Evolutionary conservation across 2,888 invertebrate genomes (phyloP), one percentile per base, ranked within the genome.

Genomic region (Liopterus haemorrhoidalis): DNA sequence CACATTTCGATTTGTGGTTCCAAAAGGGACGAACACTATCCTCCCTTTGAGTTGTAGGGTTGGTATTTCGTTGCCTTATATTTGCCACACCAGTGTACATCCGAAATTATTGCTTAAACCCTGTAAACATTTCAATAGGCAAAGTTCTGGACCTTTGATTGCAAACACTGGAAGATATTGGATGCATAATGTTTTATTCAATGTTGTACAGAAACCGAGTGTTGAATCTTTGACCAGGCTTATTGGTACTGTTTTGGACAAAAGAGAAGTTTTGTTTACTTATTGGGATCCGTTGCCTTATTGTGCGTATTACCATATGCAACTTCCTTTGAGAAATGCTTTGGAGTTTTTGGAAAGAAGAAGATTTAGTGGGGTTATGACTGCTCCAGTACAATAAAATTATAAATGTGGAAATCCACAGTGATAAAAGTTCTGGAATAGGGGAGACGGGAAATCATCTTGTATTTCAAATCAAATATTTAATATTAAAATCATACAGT

Each of bases 251-350:
- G 81, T 85, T 24, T 62, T 87, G 54, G 85, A 87, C 58, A 85
- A 85, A 54, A 73, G 85, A 27, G 87, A 89, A 61, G 87, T 85
- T 0, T 69, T 89, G 1, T 89, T 89, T 59, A 76, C 81, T 4
- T 82, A 82, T 59, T 88, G 88, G 88, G 89, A 89, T 61, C 89
- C 89, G 4, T 63, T 89, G 56, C 89, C 89, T 0, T 89, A 88
- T 62, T 87, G 86, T 60, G 87, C 85, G 2, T 88, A 86, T 63
- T 88, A 88, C 67, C 86, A 86, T 62, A 78, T 89, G 56, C 83
- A 87, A 59, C 64, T 82, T 56, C 86, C 87, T 0, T 72, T 82
- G 52, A 72, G 73, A 53, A 76, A 76, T 52, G 70, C 79, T 19
- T 65, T 74, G 52, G 71, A 70, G 28, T 75, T 77, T 59, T 64